phyloP scores from a whole-genome alignment of 2,113 vertebrate genomes.

The Lanius ludovicianus region DNA sequence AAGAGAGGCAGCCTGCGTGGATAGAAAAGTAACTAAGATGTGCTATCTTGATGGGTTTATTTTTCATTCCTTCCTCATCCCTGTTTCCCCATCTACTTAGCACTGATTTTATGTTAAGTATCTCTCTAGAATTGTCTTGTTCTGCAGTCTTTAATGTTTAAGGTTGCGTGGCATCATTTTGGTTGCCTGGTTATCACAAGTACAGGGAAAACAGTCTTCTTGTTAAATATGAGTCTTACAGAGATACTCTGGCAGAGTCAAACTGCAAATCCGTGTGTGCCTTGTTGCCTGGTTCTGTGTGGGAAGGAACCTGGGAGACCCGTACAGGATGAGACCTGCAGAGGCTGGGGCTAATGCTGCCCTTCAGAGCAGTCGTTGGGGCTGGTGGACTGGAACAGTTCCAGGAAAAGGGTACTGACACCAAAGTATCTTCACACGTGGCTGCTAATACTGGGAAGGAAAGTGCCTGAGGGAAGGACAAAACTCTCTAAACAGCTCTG shows the following conservation, averaged over 20 bases:
- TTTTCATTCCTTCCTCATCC: neutral
- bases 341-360: neutral
- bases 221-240: neutral
- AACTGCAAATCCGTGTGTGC: neutral
- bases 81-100: neutral
- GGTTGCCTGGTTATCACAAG: neutral
- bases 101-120: conserved; percentile 11
- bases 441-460: conserved; percentile 16
- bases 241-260: neutral
- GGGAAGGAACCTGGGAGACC: neutral
- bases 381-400: neutral
- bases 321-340: neutral
- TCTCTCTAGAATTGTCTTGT: neutral
- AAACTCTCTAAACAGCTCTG: conserved; percentile 42
- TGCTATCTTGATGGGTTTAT: neutral
- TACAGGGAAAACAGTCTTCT: neutral
- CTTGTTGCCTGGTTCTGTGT: neutral
- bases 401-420: conserved; percentile 40
- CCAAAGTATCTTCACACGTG: conserved; percentile 38
- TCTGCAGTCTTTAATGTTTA: neutral
- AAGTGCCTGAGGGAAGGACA: conserved; percentile 52
- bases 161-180: neutral
- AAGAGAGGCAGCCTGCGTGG: neutral
- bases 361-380: neutral
- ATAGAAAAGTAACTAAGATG: conserved; percentile 25